Base-by-base conservation (phyloP, 2,888 invertebrate genomes). In the Cheilosia pagana region DNA sequence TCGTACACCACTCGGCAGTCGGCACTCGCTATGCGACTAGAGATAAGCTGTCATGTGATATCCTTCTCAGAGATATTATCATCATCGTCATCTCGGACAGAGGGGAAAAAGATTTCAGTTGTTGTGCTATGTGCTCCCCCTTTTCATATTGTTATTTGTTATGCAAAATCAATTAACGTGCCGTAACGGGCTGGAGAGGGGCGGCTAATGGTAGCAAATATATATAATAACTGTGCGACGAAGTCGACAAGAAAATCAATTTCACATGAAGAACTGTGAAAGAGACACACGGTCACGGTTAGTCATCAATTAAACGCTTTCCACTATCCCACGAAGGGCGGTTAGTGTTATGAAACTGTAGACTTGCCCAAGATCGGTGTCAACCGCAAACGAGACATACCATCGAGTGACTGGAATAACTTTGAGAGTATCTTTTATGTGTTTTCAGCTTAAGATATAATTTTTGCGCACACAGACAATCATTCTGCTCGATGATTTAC, bases 121-220 rank as follows among this genome's bases (percentile, higher is more conserved):
- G 4, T 16, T 21, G 6, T 19, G n/a, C 41, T n/a, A 12, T 21
- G 6, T 19, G n/a, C 41, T n/a, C 10, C 6, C 25, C 28, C 41
- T 43, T 45, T 19, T 28, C 55, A 25, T 65, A 72, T 72, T 62
- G 62, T 74, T 81, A 74, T 74, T 72, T 62, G 62, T 74, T 81
- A 74, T 74, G 68, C 55, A 81, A 81, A 81, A 81, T 81, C 81
- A 81, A 81, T 81, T 81, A 81, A 74, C 62, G 48, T 6, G 48
- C 8, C 19, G 45, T 62, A 74, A 74, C 68, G 68, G 68, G 48
- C 77, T 45, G 8, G n/a, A 16, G 57, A 31, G 48, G 57, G 62
- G 59, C 65, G 50, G 59, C n/a, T n/a, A 60, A 39, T 68, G n/a
- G 35, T 45, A 59, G 59, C 16, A 39, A 48, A 16, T 19, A 16